Evolutionary conservation across 92 coral and sea anemone species (phyloP), one percentile per base, ranked within the genome.

Genomic region (Zoanthus solanderi): DNA sequence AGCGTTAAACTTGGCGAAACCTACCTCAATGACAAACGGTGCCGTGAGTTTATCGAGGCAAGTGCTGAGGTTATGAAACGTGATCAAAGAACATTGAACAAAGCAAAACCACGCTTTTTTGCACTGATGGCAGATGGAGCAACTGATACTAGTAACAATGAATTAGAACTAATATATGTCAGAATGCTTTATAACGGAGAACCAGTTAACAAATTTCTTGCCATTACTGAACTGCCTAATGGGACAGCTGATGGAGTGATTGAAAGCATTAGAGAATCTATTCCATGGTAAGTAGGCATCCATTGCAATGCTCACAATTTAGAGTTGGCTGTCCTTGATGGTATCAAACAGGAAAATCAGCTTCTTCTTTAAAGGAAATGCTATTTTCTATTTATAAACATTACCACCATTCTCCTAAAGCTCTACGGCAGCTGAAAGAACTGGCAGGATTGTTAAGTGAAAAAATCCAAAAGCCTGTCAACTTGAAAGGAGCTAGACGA

Each of bases 341-440:
- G 54, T 42, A 14, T 73, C 18, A 73, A 73, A 46, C 11, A 73
- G 8, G 31, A 37, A 13, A 3, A 2, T 16, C 6, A 8, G 0
- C 17, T 13, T 28, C 53, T 16, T 37, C 78, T 73, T 14, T 73
- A 8, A 46, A 61, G 53, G 72, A 72, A 29, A 72, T 66, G 30
- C 88, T 85, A 63, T 48, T 63, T 5, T 47, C 58, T 13, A 78
- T 88, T 79, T 88, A 88, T 60, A 42, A 67, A 17, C 71, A 67
- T 32, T 88, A 88, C 72, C 81, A 88, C 46, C 65, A 84, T 54
- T 88, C 87, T 45, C 75, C 90, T n/a, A 77, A 87, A 50, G 73
- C 78, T 34, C 69, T 78, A 18, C 81, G 72, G 9, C 87, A 78
- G 47, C 69, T 78, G 14, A 28, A 58, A 72, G 90, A 87, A 37